A percentile compares a stretch with the other conserved stretches of the same genome.
Conservation (phyloP, 2,113 vertebrate species). For the Galbula dea region DNA sequence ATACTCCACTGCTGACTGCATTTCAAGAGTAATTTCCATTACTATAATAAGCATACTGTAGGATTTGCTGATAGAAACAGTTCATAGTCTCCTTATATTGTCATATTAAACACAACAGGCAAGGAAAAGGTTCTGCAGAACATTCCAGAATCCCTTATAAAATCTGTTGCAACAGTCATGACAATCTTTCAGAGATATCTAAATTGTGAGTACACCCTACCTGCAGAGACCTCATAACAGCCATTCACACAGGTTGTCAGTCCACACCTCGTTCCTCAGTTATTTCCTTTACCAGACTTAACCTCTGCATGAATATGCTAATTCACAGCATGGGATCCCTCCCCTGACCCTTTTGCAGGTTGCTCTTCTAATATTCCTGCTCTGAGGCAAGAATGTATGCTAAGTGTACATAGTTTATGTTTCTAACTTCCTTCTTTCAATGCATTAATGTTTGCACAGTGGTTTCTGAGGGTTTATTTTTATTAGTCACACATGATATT, state of each 20-base stretch:
- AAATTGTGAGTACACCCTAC: neutral
- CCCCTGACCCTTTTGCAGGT: neutral
- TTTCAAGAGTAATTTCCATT: constrained; percentile 51
- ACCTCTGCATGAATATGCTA: neutral
- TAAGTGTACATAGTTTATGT: neutral
- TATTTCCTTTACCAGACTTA: neutral
- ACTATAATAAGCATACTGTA: constrained; percentile 41
- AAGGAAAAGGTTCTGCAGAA: neutral
- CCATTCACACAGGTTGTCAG: neutral
- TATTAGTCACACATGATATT: neutral
- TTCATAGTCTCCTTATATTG: constrained; percentile 11
- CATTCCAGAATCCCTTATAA: neutral
- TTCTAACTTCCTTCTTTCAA: neutral
- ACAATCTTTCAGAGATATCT: neutral
- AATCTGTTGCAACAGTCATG: neutral
- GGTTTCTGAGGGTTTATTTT: neutral
- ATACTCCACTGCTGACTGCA: constrained; percentile 18
- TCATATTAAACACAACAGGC: neutral
- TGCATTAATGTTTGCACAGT: neutral
- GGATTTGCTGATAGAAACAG: constrained; percentile 36
- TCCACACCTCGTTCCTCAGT: neutral
- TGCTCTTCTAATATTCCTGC: neutral
- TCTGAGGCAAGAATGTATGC: rapidly evolving
- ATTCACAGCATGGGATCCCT: neutral
- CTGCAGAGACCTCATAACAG: neutral